A percentile compares a stretch with the other conserved stretches of the same genome.
phyloP scores from a whole-genome alignment of 1,140 invertebrate genomes.

The Drosophila fuyamai region DNA sequence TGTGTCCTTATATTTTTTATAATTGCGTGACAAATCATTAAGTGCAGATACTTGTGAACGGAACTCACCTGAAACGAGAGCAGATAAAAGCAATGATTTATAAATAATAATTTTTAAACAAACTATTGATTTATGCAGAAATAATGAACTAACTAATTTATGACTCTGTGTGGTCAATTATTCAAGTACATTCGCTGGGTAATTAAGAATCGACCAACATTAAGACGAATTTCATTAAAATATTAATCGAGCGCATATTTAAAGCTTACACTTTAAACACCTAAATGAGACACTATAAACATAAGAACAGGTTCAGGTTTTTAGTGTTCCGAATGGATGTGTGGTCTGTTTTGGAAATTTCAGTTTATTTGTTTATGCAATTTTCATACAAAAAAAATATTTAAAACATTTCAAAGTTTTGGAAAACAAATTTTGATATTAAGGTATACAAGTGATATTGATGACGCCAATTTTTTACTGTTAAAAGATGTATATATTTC shows the following conservation, averaged over 20 bases:
- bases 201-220: slow-evolving; percentile 22
- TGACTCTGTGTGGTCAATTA: slow-evolving; percentile 30
- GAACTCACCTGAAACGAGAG: slow-evolving; percentile 49
- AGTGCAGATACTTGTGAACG: slow-evolving; percentile 40
- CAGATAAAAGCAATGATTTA: slow-evolving; percentile 31
- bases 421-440: too few species aligned
- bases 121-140: slow-evolving; percentile 42
- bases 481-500: too few species aligned
- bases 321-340: too few species aligned
- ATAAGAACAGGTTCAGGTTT: too few species aligned
- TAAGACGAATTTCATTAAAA: slow-evolving; percentile 3
- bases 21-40: slow-evolving; percentile 55
- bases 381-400: neutral
- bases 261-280: neutral
- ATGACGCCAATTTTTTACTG: too few species aligned
- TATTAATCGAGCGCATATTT: neutral
- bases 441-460: too few species aligned
- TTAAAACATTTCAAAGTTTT: too few species aligned
- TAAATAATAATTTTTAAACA: slow-evolving; percentile 51
- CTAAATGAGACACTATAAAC: too few species aligned
- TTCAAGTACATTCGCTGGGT: slow-evolving; percentile 21
- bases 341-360: too few species aligned
- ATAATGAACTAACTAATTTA: slow-evolving; percentile 41
- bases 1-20: neutral
- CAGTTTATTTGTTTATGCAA: too few species aligned